These are phyloP conservation scores for Notothenia rossii DNA, from an alignment of 2,113 vertebrate genomes.

Conservation along the genomic window DNA sequence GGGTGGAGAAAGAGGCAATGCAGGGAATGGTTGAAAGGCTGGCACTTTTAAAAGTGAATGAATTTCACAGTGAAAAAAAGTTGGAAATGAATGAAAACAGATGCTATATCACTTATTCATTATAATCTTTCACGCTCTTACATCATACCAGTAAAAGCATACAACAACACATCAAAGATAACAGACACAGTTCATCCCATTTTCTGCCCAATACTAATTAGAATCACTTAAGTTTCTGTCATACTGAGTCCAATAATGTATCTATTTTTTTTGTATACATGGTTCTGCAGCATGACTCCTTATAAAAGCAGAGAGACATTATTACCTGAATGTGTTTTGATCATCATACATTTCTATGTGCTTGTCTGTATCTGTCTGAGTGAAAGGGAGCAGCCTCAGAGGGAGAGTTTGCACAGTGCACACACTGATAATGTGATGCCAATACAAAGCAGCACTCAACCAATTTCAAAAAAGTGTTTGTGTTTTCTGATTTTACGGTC, in stretches of 20 bases:
- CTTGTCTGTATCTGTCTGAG: not conserved
- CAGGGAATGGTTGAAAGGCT: not conserved
- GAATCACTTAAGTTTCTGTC: not conserved
- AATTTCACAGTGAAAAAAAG: not conserved
- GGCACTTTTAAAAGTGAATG: not conserved
- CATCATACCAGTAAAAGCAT: conserved; percentile 9
- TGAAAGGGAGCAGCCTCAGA: not conserved
- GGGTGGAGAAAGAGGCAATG: not conserved
- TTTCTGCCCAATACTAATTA: not conserved
- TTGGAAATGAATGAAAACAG: not conserved
- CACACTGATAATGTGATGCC: not conserved
- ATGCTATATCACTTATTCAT: not conserved
- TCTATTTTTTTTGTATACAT: not conserved
- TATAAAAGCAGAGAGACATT: not conserved
- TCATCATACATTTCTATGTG: not conserved
- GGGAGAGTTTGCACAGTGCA: not conserved
- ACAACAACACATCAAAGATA: not conserved
- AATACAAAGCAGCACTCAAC: conserved; percentile 19
- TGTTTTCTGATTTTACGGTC: not conserved
- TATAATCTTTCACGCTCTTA: conserved; percentile 13
- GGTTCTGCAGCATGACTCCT: not conserved
- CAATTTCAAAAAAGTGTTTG: not conserved
- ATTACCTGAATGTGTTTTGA: conserved; percentile 4
- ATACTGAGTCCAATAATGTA: not conserved
- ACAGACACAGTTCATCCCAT: not conserved